A percentile compares a stretch with the other conserved stretches of the same genome.
These are phyloP conservation scores for Peromyscus leucopus DNA, from an alignment of 2,113 vertebrate species.

Conservation along the genomic window DNA sequence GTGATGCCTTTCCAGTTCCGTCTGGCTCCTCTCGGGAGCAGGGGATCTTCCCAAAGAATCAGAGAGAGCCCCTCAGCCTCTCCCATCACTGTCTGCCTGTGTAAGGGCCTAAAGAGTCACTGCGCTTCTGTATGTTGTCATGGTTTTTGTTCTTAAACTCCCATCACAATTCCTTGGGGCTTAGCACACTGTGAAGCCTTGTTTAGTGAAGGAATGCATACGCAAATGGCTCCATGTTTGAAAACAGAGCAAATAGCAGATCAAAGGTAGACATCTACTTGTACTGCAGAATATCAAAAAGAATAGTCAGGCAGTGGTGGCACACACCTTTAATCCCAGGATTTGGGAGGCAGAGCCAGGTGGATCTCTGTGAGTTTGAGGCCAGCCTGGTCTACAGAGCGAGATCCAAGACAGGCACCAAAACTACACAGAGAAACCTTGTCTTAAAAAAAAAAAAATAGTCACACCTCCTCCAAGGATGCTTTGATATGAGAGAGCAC, in stretches of 20 bases:
- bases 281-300: neutral
- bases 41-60: neutral
- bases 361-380: no score
- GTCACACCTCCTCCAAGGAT: neutral
- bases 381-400: no score
- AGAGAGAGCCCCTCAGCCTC: neutral
- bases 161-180: neutral
- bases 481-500: neutral
- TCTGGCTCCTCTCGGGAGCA: neutral
- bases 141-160: neutral
- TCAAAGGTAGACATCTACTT: neutral
- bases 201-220: neutral
- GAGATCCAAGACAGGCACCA: no score
- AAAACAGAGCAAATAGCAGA: neutral
- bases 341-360: no score
- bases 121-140: neutral
- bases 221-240: neutral
- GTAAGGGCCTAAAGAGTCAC: neutral
- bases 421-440: no score
- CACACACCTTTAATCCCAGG: no score
- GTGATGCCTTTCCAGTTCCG: neutral
- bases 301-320: neutral
- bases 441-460: neutral
- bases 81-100: neutral
- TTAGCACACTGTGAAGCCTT: neutral